Evolutionary conservation across 2,113 vertebrate species (phyloP).

Genomic region (Anoura caudifer): DNA sequence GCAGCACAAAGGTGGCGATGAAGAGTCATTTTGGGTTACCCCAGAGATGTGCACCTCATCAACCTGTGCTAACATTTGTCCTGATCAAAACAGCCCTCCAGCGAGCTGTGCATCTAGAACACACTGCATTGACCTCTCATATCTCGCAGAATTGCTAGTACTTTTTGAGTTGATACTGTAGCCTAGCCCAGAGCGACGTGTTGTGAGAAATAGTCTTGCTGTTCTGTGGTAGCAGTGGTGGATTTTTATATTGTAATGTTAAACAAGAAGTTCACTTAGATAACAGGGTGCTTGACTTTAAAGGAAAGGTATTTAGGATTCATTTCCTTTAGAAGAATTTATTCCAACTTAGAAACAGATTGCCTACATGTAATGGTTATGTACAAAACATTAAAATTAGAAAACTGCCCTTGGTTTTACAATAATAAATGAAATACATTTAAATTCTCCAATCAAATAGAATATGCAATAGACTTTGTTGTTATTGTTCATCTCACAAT

Average conservation of each 20-base stretch:
- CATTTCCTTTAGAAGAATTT: not conserved
- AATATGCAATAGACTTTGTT: not conserved
- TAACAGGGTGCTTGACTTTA: not conserved
- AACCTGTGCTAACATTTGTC: not conserved
- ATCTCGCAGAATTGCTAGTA: not conserved
- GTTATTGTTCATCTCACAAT: not conserved
- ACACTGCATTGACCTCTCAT: not conserved
- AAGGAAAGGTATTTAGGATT: not conserved
- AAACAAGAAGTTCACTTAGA: not conserved
- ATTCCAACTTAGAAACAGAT: not conserved
- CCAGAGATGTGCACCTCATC: not conserved
- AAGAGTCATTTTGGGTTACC: not conserved
- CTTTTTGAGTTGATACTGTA: not conserved
- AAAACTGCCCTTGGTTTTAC: not conserved
- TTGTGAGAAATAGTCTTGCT: not conserved
- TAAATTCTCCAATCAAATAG: not conserved
- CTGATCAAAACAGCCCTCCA: not conserved
- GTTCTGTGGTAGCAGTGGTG: not conserved
- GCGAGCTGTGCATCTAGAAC: not conserved
- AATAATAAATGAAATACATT: not conserved
- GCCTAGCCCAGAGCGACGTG: not conserved
- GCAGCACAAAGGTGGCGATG: not conserved
- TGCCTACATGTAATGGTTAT: not conserved
- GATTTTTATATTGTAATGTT: not conserved
- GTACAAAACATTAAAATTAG: not conserved